These are phyloP conservation scores for Acanthurus lineatus DNA, from an alignment of 2,797 vertebrate genomes.

Conservation along the genomic window DNA sequence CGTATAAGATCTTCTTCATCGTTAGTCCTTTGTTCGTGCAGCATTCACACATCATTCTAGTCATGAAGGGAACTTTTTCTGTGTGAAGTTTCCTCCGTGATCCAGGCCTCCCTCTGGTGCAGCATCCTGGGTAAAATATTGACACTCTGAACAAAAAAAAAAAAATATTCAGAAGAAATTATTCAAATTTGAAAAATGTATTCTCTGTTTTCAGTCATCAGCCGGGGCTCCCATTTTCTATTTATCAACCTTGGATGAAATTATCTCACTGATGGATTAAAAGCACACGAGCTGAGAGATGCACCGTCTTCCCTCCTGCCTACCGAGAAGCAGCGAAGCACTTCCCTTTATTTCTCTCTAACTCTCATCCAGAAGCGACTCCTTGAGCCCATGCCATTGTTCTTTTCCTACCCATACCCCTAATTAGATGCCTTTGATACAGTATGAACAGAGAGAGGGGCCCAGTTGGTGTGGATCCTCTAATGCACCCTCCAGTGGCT, in stretches of 20 bases:
- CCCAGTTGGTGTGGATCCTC: conserved; percentile 73
- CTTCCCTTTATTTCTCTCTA: conserved; percentile 16
- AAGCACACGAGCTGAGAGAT: conserved; percentile 33
- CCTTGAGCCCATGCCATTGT: conserved; percentile 66
- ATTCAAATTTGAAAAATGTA: conserved; percentile 29
- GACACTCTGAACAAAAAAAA: neutral
- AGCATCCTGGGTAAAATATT: neutral
- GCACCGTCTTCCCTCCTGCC: neutral
- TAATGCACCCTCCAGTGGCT: conserved; percentile 77
- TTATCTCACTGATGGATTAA: conserved; percentile 39
- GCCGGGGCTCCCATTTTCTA: conserved; percentile 4
- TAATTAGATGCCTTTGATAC: conserved; percentile 81
- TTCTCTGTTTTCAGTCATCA: conserved; percentile 29
- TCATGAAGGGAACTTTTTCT: conserved; percentile 9
- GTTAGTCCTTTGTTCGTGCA: too few species aligned
- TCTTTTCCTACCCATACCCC: conserved; percentile 51
- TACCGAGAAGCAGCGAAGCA: conserved; percentile 32
- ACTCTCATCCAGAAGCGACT: conserved; percentile 64
- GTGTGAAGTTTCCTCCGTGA: neutral
- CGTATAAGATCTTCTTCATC: too few species aligned
- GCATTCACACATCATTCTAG: neutral
- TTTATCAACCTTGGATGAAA: conserved; percentile 37
- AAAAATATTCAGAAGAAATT: conserved; percentile 17
- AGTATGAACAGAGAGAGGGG: conserved; percentile 75
- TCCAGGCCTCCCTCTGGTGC: neutral